Evolutionary conservation across 2,888 invertebrate species (phyloP).

Genomic region (Ceramica pisi): DNA sequence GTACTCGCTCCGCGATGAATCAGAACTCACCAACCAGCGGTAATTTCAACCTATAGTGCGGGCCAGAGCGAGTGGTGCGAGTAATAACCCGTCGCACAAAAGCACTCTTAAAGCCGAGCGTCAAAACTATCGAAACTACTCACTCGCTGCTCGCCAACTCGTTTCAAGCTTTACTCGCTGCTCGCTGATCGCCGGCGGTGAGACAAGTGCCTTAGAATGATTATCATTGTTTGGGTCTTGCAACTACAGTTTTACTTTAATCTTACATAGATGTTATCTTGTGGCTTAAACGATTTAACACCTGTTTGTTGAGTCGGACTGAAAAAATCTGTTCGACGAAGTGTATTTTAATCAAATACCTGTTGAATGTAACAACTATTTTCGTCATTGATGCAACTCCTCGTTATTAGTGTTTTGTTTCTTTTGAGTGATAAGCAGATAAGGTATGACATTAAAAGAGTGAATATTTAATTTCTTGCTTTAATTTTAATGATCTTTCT

Average conservation of each 20-base stretch:
- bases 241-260: background rate
- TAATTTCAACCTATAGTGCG: no score
- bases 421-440: constrained; percentile 67
- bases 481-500: constrained; percentile 85
- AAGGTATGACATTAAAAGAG: constrained; percentile 82
- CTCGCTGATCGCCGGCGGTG: no score
- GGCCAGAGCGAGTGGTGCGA: no score
- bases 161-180: no score
- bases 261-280: constrained; percentile 2
- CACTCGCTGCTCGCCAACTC: no score
- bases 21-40: no score
- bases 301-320: constrained; percentile 2
- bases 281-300: background rate
- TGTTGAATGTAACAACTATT: background rate
- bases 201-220: no score
- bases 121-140: no score
- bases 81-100: no score
- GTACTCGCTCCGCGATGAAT: no score
- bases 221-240: background rate
- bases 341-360: constrained; percentile 8
- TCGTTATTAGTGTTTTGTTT: constrained; percentile 20
- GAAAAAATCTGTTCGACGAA: background rate
- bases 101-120: no score
- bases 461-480: constrained; percentile 75
- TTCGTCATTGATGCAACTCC: constrained; percentile 16